Base-by-base conservation (phyloP, 1,140 invertebrate species). In the Drosophila parvula region DNA sequence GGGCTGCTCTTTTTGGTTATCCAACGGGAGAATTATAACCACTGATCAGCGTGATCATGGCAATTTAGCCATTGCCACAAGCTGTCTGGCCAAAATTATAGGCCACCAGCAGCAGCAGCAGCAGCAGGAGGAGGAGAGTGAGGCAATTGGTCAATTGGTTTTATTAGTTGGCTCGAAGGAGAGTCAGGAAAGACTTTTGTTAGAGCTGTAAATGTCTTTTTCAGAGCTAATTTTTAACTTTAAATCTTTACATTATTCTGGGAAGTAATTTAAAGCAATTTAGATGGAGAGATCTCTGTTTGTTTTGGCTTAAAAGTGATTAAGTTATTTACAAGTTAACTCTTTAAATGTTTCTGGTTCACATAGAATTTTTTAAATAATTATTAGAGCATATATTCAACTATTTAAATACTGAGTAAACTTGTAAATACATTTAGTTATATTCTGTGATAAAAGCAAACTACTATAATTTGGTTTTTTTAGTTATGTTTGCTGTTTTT, bases 11-110 rank as follows among this genome's bases (percentile, higher is more conserved):
- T 48, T 5, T 44, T 22, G n/a, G n/a, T n/a, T n/a, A 14, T 18
- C 28, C 22, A 65, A 36, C 62, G 22, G 55, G 8, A 60, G 61
- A 61, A 43, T 61, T 43, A 64, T 61, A 43, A 14, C 30, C 61
- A 41, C 61, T 64, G 56, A 63, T 63, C 41, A 65, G 43, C 4
- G 55, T 64, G 56, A 63, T 63, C 41, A 65, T 59, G 7, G 55
- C 40, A 64, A 60, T 60, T 64, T 16, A n/a, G 40, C 41, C 11
- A 64, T 59, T 57, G 18, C 53, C 36, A n/a, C 36, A 51, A 51
- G 8, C 50, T 51, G 34, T 38, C 55, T 50, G 22, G 34, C 18
- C 30, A 28, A 65, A 65, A 64, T 65, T 45, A 60, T 16, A 63
- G 43, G 32, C 58, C 57, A 32, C 2, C 34, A 40, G 16, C 47